These are phyloP conservation scores for Pelvicachromis taeniatus DNA, from an alignment of 2,113 vertebrate genomes.

Conservation along the genomic window DNA sequence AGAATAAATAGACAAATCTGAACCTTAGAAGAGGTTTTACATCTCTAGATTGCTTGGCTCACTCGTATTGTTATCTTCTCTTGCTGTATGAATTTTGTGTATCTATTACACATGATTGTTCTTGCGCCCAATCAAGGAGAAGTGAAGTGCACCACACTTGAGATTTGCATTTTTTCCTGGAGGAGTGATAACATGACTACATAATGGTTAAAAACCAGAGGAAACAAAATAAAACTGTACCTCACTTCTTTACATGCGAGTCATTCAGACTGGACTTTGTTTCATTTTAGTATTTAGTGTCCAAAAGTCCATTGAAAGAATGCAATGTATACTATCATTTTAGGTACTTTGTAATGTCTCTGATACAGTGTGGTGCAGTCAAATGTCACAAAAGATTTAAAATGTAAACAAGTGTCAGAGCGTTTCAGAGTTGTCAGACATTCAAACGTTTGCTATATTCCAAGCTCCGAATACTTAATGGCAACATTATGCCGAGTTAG, in stretches of 20 bases:
- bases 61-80: slow-evolving; percentile 6
- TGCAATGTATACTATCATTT: neutral
- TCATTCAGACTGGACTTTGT: neutral
- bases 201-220: neutral
- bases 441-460: neutral
- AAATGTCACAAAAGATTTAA: neutral
- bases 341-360: neutral
- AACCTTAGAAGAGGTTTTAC: slow-evolving; percentile 1
- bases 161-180: neutral
- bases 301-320: neutral
- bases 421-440: neutral
- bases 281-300: neutral
- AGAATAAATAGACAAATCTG: slow-evolving; percentile 37
- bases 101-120: neutral
- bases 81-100: neutral
- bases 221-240: neutral
- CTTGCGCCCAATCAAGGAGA: neutral
- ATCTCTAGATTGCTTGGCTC: slow-evolving; percentile 8
- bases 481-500: neutral
- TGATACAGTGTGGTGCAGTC: neutral
- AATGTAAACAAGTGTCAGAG: neutral
- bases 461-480: neutral
- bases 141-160: neutral
- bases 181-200: neutral
- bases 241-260: neutral